These are phyloP conservation scores for Microtus richardsoni DNA, from an alignment of 2,113 vertebrate species.

Conservation along the genomic window DNA sequence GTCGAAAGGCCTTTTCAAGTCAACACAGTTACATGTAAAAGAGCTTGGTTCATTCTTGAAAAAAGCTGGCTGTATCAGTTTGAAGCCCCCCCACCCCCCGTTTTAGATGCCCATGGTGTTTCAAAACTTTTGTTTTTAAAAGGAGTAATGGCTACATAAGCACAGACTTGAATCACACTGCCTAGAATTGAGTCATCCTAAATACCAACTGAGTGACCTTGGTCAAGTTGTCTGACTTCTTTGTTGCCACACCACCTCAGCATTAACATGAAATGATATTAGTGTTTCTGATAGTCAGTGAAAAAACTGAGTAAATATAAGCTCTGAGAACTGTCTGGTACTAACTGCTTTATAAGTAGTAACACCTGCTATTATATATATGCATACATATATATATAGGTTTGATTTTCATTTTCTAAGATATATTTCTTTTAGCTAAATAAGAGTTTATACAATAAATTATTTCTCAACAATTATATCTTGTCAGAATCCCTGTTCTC, in stretches of 20 bases:
- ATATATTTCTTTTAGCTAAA: conserved; percentile 16
- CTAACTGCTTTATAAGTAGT: not conserved
- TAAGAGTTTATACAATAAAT: not conserved
- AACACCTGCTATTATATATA: not conserved
- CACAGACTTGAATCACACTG: not conserved
- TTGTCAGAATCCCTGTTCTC: conserved; percentile 24
- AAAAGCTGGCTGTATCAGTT: not conserved
- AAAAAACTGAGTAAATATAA: not conserved
- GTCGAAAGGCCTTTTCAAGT: conserved; percentile 3
- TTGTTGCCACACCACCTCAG: not conserved
- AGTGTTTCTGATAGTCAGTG: not conserved
- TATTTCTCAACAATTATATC: not conserved
- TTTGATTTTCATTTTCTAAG: conserved; percentile 46
- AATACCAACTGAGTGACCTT: not conserved
- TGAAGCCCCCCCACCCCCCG: not conserved
- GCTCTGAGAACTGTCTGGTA: not conserved
- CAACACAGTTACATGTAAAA: not conserved
- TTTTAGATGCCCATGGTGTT: not conserved
- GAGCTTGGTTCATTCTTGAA: not conserved
- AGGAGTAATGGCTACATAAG: not conserved
- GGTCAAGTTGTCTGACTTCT: not conserved
- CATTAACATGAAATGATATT: not conserved
- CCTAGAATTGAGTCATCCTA: not conserved
- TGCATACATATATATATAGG: not conserved
- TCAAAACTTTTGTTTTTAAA: conserved; percentile 2